These are phyloP conservation scores for Heliothis subflexa DNA, from an alignment of 1,140 invertebrate genomes.

Conservation along the genomic window DNA sequence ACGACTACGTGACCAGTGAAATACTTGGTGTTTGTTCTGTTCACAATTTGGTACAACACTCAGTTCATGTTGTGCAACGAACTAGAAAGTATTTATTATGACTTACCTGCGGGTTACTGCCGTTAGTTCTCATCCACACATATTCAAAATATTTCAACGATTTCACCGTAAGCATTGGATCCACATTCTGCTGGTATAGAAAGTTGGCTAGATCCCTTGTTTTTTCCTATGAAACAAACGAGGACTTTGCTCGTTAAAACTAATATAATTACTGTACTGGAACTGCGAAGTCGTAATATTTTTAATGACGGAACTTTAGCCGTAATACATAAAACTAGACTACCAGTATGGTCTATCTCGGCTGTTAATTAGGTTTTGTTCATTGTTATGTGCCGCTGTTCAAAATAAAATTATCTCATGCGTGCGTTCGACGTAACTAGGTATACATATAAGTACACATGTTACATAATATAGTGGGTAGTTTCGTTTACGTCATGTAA, in stretches of 20 bases:
- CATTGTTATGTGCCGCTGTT: constrained; percentile 13
- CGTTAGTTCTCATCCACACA: constrained; percentile 82
- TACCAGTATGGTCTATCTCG: constrained; percentile 31
- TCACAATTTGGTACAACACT: constrained; percentile 13
- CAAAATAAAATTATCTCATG: neutral
- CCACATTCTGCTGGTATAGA: constrained; percentile 78
- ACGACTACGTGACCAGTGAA: constrained; percentile 26
- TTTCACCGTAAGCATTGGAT: constrained; percentile 70
- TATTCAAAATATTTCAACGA: constrained; percentile 83
- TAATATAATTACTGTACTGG: constrained; percentile 63
- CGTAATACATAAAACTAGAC: constrained; percentile 41
- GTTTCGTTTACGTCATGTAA: neutral
- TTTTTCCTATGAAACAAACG: constrained; percentile 74
- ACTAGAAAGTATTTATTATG: constrained; percentile 8
- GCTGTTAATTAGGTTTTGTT: constrained; percentile 37
- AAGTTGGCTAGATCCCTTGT: constrained; percentile 79
- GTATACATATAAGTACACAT: neutral
- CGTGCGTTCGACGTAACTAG: neutral
- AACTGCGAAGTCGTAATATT: constrained; percentile 60
- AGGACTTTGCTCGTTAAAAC: constrained; percentile 68
- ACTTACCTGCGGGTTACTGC: constrained; percentile 78
- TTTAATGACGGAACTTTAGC: constrained; percentile 66
- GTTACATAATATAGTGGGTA: constrained; percentile 9
- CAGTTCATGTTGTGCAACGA: neutral
- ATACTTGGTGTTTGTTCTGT: constrained; percentile 15